Conservation (phyloP, 2,113 vertebrate species). For the Ia io region DNA sequence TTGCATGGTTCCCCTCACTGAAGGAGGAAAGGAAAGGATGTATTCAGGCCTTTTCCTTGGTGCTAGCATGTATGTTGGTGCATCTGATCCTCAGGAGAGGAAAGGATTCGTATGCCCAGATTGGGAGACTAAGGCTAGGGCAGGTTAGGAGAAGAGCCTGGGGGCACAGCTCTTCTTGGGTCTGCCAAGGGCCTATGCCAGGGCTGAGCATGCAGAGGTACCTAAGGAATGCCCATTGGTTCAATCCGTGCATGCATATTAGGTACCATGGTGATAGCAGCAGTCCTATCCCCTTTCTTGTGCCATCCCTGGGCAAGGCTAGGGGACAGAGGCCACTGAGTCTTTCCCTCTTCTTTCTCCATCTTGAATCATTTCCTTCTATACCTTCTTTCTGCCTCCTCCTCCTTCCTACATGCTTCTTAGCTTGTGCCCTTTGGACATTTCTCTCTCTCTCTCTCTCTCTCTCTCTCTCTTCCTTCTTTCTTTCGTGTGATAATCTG, state of each 20-base stretch:
- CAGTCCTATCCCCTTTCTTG: not conserved
- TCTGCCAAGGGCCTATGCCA: not conserved
- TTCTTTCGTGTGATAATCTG: not conserved
- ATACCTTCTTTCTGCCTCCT: not conserved
- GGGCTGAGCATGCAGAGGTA: not conserved
- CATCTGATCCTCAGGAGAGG: not conserved
- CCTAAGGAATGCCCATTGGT: not conserved
- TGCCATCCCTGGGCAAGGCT: not conserved
- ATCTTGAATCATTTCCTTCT: not conserved
- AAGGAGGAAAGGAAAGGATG: not conserved
- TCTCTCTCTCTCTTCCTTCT: not conserved
- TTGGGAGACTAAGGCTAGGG: conserved; percentile 53
- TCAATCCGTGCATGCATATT: not conserved
- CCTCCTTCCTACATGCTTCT: not conserved
- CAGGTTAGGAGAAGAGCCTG: not conserved
- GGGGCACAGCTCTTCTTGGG: not conserved
- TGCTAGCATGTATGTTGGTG: fast-evolving
- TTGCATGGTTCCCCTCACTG: not conserved
- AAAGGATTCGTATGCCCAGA: not conserved
- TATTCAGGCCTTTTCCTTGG: not conserved
- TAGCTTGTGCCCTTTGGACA: not conserved
- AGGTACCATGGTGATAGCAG: fast-evolving
- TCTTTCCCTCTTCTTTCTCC: not conserved
- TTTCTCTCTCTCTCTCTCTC: not conserved
- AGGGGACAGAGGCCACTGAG: not conserved